phyloP scores from a whole-genome alignment of 2,888 invertebrate genomes.

The Habrosyne pyritoides region DNA sequence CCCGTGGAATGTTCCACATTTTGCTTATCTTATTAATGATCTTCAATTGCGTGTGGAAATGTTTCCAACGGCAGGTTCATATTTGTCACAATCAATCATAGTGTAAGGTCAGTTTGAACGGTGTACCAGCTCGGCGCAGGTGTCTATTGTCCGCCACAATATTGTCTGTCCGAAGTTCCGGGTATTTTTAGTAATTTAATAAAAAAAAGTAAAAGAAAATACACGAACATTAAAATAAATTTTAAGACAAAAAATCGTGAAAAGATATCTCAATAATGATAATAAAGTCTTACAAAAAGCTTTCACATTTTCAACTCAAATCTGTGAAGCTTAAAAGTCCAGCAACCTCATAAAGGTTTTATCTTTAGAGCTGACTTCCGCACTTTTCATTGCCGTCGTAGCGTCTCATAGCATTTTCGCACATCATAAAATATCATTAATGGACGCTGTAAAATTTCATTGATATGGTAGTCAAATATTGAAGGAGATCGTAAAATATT shows the following conservation, averaged over 20 bases:
- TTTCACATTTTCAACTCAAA: neutral
- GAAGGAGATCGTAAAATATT: neutral
- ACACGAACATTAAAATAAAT: too few relatives aligned
- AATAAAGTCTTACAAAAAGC: neutral
- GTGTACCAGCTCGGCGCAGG: conserved; percentile 30
- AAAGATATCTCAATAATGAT: neutral
- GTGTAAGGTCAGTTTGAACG: conserved; percentile 50
- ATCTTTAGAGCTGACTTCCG: conserved; percentile 5
- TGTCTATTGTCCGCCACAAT: conserved; percentile 34
- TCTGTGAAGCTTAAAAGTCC: conserved; percentile 1
- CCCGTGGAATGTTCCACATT: conserved; percentile 50
- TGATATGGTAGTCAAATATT: neutral
- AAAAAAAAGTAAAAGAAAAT: neutral
- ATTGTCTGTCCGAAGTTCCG: neutral
- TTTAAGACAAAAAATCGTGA: too few relatives aligned
- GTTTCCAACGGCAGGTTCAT: conserved; percentile 34
- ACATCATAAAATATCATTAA: conserved; percentile 3
- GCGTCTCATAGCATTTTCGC: conserved; percentile 4
- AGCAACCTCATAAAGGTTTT: conserved; percentile 2
- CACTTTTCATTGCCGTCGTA: conserved; percentile 5
- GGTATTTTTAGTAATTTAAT: neutral
- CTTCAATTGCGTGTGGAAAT: conserved; percentile 51
- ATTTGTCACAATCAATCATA: conserved; percentile 76
- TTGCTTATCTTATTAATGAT: conserved; percentile 63
- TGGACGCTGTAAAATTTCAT: conserved; percentile 4